A percentile compares a stretch with the other conserved stretches of the same genome.
phyloP scores from a whole-genome alignment of 1,140 invertebrate genomes.

The Drosophila watanabei region DNA sequence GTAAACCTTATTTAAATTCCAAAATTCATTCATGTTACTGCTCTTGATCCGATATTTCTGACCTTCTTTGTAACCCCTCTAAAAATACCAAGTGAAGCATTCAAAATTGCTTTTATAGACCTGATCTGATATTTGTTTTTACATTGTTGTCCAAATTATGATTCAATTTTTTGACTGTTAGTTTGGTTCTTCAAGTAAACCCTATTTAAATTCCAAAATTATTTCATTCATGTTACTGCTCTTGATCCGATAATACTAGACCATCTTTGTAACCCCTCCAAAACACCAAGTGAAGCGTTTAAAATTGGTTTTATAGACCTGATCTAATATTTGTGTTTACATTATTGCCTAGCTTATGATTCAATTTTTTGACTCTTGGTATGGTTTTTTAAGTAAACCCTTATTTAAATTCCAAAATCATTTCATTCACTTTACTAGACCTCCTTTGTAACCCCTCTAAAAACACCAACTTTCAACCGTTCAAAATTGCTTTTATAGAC shows the following conservation, averaged over 20 bases:
- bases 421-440: constrained; percentile 23
- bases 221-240: constrained; percentile 26
- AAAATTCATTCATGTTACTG: too few species aligned
- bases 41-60: too few species aligned
- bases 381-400: neutral
- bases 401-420: constrained; percentile 5
- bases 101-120: too few species aligned
- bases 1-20: too few species aligned
- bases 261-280: neutral
- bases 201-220: constrained; percentile 4
- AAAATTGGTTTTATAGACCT: constrained; percentile 38
- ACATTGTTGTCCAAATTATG: neutral
- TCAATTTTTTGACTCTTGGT: neutral
- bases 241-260: too few species aligned
- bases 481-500: constrained; percentile 38
- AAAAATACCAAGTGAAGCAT: too few species aligned
- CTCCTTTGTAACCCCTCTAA: neutral
- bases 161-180: neutral
- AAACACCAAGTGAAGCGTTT: constrained; percentile 12
- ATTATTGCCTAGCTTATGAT: neutral
- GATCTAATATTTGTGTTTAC: constrained; percentile 2
- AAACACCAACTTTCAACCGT: constrained; percentile 8
- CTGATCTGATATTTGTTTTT: neutral
- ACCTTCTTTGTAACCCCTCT: too few species aligned
- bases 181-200: neutral